Evolutionary conservation across 2,888 invertebrate species (phyloP).

Genomic region (Mystacides longicornis): DNA sequence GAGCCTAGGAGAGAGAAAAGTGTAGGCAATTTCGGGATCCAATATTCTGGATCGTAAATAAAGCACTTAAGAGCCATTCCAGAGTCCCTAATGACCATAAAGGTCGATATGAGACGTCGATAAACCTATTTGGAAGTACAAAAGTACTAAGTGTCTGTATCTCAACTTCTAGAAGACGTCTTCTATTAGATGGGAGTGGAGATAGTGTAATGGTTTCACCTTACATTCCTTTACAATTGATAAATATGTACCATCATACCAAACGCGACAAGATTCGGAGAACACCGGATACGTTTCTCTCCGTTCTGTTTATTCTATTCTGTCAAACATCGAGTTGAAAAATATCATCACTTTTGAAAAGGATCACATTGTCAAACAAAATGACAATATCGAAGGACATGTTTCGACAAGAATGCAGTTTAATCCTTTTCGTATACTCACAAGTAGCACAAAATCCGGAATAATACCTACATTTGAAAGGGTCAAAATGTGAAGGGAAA

Average conservation of each 20-base stretch:
- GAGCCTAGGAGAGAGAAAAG: neutral
- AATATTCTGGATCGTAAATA: neutral
- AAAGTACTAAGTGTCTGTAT: neutral
- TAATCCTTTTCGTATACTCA: too few species aligned
- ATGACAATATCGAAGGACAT: neutral
- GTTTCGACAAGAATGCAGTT: too few species aligned
- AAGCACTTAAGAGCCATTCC: constrained; percentile 1
- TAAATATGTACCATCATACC: neutral
- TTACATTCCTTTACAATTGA: neutral
- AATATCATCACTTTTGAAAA: neutral
- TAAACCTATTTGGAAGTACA: neutral
- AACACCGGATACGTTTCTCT: neutral
- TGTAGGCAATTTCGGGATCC: neutral
- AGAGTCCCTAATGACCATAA: neutral
- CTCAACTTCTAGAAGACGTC: neutral
- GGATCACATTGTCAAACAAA: neutral
- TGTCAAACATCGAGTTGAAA: neutral
- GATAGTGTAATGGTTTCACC: neutral
- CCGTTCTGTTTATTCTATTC: neutral
- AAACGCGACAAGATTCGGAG: too few species aligned
- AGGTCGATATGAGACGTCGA: neutral
- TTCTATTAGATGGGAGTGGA: neutral
- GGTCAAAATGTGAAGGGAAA: too few species aligned
- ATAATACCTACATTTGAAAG: too few species aligned
- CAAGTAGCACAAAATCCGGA: too few species aligned